phyloP scores from a whole-genome alignment of 2,888 invertebrate genomes.

The Strigamia crassipes region DNA sequence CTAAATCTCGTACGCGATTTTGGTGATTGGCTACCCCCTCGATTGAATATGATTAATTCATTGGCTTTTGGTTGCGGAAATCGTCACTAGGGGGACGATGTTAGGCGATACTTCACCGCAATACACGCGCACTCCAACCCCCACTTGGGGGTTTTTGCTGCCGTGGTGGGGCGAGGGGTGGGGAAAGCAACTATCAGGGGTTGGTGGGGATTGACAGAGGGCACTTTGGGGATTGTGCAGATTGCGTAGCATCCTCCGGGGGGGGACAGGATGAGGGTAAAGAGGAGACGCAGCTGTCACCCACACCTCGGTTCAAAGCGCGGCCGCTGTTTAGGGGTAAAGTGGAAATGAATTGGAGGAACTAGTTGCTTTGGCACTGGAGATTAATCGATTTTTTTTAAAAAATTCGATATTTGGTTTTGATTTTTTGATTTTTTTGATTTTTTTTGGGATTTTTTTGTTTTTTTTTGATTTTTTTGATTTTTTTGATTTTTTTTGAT shows the following conservation, averaged over 20 bases:
- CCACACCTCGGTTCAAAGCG: conserved; percentile 6
- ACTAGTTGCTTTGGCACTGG: too few relatives aligned
- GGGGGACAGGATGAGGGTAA: neutral
- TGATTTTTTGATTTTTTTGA: too few relatives aligned
- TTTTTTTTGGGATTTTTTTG: too few relatives aligned
- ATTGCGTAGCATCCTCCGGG: conserved; percentile 27
- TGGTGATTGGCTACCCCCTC: too few relatives aligned
- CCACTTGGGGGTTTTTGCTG: conserved; percentile 14
- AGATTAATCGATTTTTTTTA: too few relatives aligned
- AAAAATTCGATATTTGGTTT: too few relatives aligned
- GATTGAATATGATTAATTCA: neutral
- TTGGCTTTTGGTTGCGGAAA: neutral
- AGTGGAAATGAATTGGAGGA: neutral
- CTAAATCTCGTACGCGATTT: too few relatives aligned
- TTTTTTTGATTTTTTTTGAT: too few relatives aligned
- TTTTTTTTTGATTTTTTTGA: too few relatives aligned
- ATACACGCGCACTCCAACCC: neutral
- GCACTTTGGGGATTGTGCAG: conserved; percentile 25
- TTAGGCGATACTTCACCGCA: neutral
- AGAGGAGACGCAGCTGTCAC: conserved; percentile 20
- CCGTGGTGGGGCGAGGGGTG: neutral
- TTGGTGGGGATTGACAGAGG: conserved; percentile 7
- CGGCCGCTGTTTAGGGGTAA: neutral
- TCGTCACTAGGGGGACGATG: neutral
- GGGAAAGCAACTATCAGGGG: neutral